Evolutionary conservation across 92 coral and sea anemone genomes (phyloP).

Genomic region (Diadumene lineata): DNA sequence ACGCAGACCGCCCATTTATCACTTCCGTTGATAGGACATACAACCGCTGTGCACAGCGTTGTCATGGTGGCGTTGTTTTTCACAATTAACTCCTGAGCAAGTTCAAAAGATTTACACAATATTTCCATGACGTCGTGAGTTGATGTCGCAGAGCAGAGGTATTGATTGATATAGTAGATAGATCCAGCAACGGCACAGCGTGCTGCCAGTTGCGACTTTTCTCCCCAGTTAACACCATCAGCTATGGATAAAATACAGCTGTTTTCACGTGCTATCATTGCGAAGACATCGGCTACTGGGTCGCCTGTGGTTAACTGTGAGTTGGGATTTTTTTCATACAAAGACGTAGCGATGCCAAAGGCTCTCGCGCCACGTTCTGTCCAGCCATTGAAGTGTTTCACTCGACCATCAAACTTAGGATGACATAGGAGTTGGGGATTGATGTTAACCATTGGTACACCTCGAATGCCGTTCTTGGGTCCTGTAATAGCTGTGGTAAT

Average conservation of each 20-base stretch:
- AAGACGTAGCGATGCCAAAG: conserved; percentile 79
- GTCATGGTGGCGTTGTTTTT: conserved; percentile 85
- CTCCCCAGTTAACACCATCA: conserved; percentile 99
- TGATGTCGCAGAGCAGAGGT: conserved; percentile 60
- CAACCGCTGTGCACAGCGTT: conserved; percentile 89
- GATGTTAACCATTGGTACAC: conserved; percentile 35
- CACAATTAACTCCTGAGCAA: conserved; percentile 80
- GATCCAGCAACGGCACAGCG: conserved; percentile 94
- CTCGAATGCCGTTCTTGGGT: conserved; percentile 81
- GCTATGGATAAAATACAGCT: conserved; percentile 89
- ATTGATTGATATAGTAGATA: conserved; percentile 67
- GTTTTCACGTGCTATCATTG: conserved; percentile 88
- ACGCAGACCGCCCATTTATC: conserved; percentile 87
- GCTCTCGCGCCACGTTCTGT: conserved; percentile 72
- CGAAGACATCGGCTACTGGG: conserved; percentile 94
- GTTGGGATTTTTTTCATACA: conserved; percentile 84
- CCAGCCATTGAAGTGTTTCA: conserved; percentile 66
- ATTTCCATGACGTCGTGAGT: conserved; percentile 74
- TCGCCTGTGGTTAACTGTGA: conserved; percentile 72
- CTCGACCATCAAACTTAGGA: conserved; percentile 32
- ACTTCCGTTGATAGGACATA: conserved; percentile 74
- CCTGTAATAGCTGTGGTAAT: conserved; percentile 88
- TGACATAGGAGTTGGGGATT: conserved; percentile 30
- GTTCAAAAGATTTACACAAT: conserved; percentile 70
- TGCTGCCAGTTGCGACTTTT: conserved; percentile 93